Evolutionary conservation across 2,888 invertebrate species (phyloP).

Genomic region (Pteria penguin): DNA sequence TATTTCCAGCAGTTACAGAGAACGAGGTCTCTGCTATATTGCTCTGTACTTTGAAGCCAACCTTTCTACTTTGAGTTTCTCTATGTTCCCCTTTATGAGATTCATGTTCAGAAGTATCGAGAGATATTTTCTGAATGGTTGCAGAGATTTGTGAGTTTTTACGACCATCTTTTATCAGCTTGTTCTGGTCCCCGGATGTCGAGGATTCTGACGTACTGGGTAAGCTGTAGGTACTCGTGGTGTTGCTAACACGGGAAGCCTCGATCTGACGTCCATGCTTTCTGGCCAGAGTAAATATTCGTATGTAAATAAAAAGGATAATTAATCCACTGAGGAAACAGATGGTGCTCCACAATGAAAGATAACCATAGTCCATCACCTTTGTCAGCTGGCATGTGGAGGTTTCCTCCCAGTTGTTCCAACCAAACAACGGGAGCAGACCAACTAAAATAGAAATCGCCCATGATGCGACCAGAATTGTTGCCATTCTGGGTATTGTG

Average conservation of each 20-base stretch:
- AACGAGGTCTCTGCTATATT: background rate
- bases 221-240: slow-evolving; percentile 15
- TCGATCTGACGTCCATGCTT: slow-evolving; percentile 44
- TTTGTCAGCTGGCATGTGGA: slow-evolving; percentile 37
- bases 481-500: slow-evolving; percentile 30
- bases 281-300: slow-evolving; percentile 43
- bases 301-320: slow-evolving; percentile 44
- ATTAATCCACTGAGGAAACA: slow-evolving; percentile 46
- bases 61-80: background rate
- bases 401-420: slow-evolving; percentile 40
- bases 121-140: background rate
- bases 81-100: background rate
- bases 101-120: background rate
- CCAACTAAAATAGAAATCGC: slow-evolving; percentile 40
- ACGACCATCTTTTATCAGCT: background rate
- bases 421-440: slow-evolving; percentile 43
- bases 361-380: slow-evolving; percentile 42
- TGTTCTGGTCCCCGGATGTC: background rate
- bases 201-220: slow-evolving; percentile 9
- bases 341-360: slow-evolving; percentile 43
- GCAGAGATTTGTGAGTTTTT: background rate
- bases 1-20: no score
- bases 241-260: slow-evolving; percentile 22
- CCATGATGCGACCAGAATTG: slow-evolving; percentile 33
- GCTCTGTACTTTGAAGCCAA: background rate